Conservation (phyloP, 2,888 invertebrate species). For the Protophormia terraenovae region DNA sequence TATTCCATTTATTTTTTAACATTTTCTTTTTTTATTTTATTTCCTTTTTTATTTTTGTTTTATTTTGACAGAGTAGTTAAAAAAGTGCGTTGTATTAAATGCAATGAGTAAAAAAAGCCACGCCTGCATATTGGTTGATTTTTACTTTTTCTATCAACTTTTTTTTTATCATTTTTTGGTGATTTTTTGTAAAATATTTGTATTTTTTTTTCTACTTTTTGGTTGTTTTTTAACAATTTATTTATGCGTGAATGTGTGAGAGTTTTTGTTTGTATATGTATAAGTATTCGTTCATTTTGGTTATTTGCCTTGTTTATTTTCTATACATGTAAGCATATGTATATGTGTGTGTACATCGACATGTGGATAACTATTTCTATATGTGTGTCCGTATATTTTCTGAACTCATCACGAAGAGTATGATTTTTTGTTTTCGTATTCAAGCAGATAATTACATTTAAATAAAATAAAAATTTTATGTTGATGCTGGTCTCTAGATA, state of each 20-base stretch:
- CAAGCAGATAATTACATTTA: constrained; percentile 81
- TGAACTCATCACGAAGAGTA: constrained; percentile 76
- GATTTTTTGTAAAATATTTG: constrained; percentile 51
- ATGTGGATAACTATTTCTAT: not conserved
- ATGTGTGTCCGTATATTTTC: constrained; percentile 50
- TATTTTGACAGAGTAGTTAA: constrained; percentile 49
- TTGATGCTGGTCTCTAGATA: constrained; percentile 62
- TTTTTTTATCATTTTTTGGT: constrained; percentile 42
- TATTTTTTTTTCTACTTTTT: constrained; percentile 66
- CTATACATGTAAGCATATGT: constrained; percentile 72
- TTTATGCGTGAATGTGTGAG: constrained; percentile 60
- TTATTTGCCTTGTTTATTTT: constrained; percentile 43
- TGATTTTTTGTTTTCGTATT: constrained; percentile 76
- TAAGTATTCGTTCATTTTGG: constrained; percentile 29
- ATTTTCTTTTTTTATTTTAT: no score
- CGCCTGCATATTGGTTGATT: constrained; percentile 72
- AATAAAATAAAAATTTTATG: constrained; percentile 81
- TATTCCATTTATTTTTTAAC: constrained; percentile 36
- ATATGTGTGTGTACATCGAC: constrained; percentile 68
- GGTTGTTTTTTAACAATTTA: constrained; percentile 58
- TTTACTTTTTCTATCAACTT: constrained; percentile 56
- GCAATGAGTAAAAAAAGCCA: constrained; percentile 80
- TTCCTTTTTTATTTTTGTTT: not conserved
- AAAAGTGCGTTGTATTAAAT: constrained; percentile 66
- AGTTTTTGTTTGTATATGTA: constrained; percentile 71